Conservation (phyloP, 92 coral and sea anemone genomes). For the Bergia puertoricense region DNA sequence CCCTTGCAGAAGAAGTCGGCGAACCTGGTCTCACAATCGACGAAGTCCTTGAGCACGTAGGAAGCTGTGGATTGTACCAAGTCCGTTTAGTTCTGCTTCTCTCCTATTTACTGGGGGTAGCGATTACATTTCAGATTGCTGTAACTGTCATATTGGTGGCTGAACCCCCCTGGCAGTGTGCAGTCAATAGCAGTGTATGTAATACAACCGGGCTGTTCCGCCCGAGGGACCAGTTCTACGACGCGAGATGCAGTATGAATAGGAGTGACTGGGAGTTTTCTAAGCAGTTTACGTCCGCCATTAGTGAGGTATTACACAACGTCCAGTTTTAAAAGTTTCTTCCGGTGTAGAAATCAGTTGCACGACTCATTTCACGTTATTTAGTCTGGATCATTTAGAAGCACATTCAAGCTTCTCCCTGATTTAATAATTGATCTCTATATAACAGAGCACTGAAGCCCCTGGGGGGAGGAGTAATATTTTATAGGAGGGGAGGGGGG, state of each 20-base stretch:
- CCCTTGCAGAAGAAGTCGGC: neutral
- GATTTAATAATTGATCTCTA: too few relatives aligned
- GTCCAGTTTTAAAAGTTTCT: neutral
- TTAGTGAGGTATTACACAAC: conserved; percentile 25
- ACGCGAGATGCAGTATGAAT: neutral
- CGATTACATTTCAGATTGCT: neutral
- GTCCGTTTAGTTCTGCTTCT: neutral
- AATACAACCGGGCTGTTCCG: conserved; percentile 62
- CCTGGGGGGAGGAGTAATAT: too few relatives aligned
- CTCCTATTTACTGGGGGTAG: neutral
- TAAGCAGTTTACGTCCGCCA: conserved; percentile 28
- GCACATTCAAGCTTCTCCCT: too few relatives aligned
- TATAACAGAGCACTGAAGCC: too few relatives aligned
- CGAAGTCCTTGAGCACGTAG: neutral
- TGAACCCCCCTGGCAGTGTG: conserved; percentile 86
- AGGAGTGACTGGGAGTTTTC: conserved; percentile 41
- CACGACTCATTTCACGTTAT: neutral
- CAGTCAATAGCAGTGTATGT: conserved; percentile 62
- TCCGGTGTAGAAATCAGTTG: neutral
- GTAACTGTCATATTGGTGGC: conserved; percentile 61
- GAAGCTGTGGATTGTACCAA: neutral
- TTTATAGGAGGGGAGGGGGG: too few relatives aligned
- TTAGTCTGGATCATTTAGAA: too few relatives aligned
- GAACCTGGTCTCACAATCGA: neutral
- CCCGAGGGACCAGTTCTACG: conserved; percentile 46